Conservation (phyloP, 2,888 invertebrate species). For the Zaprionus bogoriensis region DNA sequence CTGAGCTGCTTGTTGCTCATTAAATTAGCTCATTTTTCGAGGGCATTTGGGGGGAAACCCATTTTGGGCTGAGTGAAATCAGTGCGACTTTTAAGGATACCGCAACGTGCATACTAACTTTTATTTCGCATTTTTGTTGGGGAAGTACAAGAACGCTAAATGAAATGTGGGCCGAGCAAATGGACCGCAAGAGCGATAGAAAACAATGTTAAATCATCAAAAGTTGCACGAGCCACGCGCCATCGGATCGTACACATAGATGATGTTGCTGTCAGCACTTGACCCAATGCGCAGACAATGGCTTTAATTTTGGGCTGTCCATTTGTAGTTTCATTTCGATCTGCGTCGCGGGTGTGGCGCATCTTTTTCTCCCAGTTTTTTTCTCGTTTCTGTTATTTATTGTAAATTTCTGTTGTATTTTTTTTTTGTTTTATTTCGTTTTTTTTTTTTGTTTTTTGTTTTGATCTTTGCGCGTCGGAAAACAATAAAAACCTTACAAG, state of each 20-base stretch:
- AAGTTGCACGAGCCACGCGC: constrained; percentile 66
- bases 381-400: constrained; percentile 9
- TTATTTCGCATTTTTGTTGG: neutral
- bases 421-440: constrained; percentile 11
- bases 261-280: constrained; percentile 63
- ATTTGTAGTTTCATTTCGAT: constrained; percentile 48
- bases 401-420: constrained; percentile 33
- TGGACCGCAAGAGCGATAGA: neutral
- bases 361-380: constrained; percentile 53
- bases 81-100: neutral
- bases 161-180: neutral
- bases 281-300: constrained; percentile 73
- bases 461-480: constrained; percentile 70
- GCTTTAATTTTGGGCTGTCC: constrained; percentile 69
- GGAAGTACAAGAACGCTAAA: neutral
- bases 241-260: constrained; percentile 26
- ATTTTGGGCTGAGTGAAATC: neutral
- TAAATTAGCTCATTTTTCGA: constrained; percentile 30
- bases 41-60: neutral
- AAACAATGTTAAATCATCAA: constrained; percentile 47
- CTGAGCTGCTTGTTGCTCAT: constrained; percentile 21
- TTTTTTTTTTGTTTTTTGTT: constrained; percentile 35
- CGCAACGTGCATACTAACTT: neutral
- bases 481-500: constrained; percentile 57
- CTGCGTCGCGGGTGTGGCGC: constrained; percentile 71